phyloP scores from a whole-genome alignment of 1,140 invertebrate genomes.

The Diorhabda carinulata region DNA sequence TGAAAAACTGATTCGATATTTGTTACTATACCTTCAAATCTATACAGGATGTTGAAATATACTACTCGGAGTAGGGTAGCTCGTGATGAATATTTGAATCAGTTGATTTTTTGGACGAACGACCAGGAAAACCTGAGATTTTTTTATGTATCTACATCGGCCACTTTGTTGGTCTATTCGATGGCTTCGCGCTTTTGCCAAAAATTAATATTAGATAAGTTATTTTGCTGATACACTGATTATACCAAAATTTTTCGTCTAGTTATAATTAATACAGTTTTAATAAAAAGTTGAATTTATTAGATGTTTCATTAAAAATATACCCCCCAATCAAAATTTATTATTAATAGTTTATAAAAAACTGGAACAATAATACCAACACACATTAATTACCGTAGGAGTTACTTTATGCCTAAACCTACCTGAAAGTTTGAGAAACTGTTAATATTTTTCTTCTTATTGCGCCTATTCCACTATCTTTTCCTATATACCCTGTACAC shows the following conservation, averaged over 20 bases:
- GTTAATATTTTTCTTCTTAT: no score
- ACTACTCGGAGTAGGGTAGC: conserved; percentile 22
- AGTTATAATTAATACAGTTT: conserved; percentile 13
- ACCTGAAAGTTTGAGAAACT: no score
- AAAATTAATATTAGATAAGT: conserved; percentile 11
- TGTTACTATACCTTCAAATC: conserved; percentile 16
- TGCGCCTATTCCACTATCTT: no score
- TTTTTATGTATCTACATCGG: conserved; percentile 42
- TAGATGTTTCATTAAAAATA: no score
- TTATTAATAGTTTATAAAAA: no score
- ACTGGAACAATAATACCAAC: no score
- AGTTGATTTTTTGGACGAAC: conserved; percentile 30
- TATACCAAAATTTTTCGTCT: conserved; percentile 14
- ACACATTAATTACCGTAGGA: no score
- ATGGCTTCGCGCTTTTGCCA: conserved; percentile 34
- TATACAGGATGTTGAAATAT: conserved; percentile 21
- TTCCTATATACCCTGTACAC: no score
- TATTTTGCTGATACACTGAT: conserved; percentile 12
- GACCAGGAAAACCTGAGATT: conserved; percentile 37
- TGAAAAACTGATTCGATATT: conserved; percentile 23
- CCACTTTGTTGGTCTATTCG: conserved; percentile 38
- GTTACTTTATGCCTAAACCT: no score
- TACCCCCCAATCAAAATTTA: no score
- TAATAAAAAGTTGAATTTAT: neutral
- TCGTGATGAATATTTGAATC: conserved; percentile 12